Conservation (phyloP, 2,113 vertebrate species). For the Gallinago paraguaiae region DNA sequence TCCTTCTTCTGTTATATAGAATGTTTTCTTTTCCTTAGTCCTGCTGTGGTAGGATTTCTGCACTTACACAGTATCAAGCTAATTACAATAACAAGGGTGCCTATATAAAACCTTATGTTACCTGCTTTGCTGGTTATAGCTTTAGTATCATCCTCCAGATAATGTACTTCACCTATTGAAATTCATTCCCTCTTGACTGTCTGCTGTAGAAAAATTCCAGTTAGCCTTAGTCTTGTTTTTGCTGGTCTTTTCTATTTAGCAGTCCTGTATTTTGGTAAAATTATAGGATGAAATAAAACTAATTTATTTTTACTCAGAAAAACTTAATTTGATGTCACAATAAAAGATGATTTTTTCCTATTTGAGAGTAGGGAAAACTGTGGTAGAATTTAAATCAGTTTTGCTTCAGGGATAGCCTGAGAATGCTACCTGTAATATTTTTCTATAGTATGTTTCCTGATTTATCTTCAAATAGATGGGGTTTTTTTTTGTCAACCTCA, state of each 20-base stretch:
- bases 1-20: not conserved
- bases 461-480: not conserved
- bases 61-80: not conserved
- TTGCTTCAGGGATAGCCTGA: not conserved
- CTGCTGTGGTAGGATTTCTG: not conserved
- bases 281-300: not conserved
- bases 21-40: not conserved
- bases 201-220: not conserved
- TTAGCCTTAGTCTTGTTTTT: not conserved
- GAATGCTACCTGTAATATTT: not conserved
- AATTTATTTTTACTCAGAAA: not conserved
- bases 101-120: not conserved
- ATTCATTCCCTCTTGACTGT: not conserved
- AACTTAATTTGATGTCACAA: not conserved
- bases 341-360: not conserved
- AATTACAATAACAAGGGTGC: not conserved
- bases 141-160: not conserved
- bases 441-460: not conserved
- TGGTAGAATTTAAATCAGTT: not conserved
- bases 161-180: not conserved
- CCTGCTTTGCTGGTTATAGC: not conserved
- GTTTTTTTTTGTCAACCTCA: not conserved
- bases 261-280: not conserved
- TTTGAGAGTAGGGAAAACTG: not conserved
- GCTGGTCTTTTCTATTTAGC: not conserved